Evolutionary conservation across 2,113 vertebrate genomes (phyloP).

Genomic region (Dipodomys merriami): DNA sequence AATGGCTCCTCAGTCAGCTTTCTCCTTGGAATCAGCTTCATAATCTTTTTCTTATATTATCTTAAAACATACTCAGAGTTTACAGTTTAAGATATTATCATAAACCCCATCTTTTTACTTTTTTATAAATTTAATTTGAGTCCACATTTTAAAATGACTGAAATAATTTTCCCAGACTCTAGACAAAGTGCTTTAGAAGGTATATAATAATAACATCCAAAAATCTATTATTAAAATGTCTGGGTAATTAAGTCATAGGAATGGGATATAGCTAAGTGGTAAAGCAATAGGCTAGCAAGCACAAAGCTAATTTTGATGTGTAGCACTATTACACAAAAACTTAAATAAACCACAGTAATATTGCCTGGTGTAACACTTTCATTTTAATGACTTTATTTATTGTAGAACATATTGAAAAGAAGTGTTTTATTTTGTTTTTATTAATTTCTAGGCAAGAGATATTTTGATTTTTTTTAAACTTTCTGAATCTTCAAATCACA

Average conservation of each 20-base stretch:
- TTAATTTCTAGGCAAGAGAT: conserved; percentile 14
- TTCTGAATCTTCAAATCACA: not conserved
- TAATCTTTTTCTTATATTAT: not conserved
- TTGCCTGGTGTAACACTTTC: not conserved
- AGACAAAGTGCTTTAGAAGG: conserved; percentile 3
- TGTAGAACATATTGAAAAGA: not conserved
- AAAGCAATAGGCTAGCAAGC: not conserved
- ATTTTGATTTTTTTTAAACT: not conserved
- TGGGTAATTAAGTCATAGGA: not conserved
- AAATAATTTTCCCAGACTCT: not conserved
- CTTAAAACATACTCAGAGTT: not conserved
- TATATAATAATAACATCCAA: not conserved
- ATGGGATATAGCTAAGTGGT: not conserved
- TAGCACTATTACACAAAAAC: not conserved
- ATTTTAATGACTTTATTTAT: not conserved
- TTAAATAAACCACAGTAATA: not conserved
- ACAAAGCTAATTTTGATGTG: not conserved
- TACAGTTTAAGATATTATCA: conserved; percentile 1
- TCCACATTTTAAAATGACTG: not conserved
- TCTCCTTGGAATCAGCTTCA: not conserved
- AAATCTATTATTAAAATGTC: not conserved
- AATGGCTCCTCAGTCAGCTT: not conserved
- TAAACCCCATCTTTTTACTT: conserved; percentile 7
- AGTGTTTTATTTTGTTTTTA: not conserved
- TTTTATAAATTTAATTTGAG: not conserved